Percentiles rank a stretch among this genome's conserved stretches.
Conservation (phyloP, 2,113 vertebrate genomes). For the Romanogobio albipinnatus region DNA sequence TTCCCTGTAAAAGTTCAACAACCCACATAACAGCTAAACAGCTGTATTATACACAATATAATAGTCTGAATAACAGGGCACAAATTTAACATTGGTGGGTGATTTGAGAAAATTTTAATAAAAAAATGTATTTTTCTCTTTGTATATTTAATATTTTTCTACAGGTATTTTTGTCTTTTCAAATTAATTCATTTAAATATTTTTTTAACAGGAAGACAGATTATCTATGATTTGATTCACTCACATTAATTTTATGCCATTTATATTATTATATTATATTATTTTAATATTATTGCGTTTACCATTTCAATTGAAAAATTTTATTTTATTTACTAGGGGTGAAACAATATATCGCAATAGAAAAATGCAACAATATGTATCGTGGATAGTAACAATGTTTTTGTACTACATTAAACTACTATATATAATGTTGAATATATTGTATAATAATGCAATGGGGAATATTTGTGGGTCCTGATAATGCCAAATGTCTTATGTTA, state of each 20-base stretch:
- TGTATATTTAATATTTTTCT: background rate
- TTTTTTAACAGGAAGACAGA: too few species aligned
- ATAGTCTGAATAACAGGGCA: background rate
- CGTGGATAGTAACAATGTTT: too few species aligned
- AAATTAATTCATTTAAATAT: background rate
- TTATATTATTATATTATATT: too few species aligned
- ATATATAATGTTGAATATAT: too few species aligned
- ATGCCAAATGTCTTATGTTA: too few species aligned
- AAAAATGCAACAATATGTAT: too few species aligned
- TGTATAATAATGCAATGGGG: too few species aligned
- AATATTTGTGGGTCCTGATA: too few species aligned
- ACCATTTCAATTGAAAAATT: background rate
- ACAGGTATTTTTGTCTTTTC: background rate
- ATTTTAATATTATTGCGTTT: background rate
- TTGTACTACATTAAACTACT: too few species aligned
- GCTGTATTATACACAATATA: background rate
- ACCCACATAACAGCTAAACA: background rate
- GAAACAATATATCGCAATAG: too few species aligned
- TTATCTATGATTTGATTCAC: too few species aligned
- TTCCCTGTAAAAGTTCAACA: slow-evolving; percentile 10
- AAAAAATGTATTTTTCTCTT: background rate
- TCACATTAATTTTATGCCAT: too few species aligned
- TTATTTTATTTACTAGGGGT: background rate
- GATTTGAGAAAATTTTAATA: slow-evolving; percentile 1
- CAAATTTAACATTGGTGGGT: background rate